These are phyloP conservation scores for Ethmia dodecea DNA, from an alignment of 2,888 invertebrate species.

Conservation along the genomic window DNA sequence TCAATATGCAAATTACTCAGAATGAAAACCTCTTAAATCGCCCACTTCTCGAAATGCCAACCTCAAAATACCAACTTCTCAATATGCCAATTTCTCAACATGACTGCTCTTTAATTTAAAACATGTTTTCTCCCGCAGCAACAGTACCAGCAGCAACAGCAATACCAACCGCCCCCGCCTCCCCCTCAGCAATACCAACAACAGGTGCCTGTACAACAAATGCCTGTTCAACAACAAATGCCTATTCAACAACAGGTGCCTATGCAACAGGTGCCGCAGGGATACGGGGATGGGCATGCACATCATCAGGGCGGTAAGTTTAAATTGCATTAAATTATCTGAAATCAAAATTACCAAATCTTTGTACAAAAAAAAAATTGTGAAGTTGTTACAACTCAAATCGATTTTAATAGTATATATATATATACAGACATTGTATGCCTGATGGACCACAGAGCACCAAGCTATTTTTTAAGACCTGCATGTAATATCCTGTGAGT, in stretches of 20 bases:
- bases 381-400: too few relatives aligned
- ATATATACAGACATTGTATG: too few relatives aligned
- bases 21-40: neutral
- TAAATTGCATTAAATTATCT: too few relatives aligned
- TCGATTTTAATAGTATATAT: too few relatives aligned
- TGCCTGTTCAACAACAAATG: slow-evolving; percentile 16
- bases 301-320: neutral
- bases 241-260: too few relatives aligned
- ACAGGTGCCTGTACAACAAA: slow-evolving; percentile 42
- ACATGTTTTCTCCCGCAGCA: slow-evolving; percentile 10
- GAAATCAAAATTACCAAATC: too few relatives aligned
- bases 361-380: too few relatives aligned
- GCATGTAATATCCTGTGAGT: too few relatives aligned
- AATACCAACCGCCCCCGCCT: slow-evolving; percentile 31
- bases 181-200: slow-evolving; percentile 28
- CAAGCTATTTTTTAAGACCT: too few relatives aligned
- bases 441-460: too few relatives aligned
- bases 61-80: neutral
- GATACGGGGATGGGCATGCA: slow-evolving; percentile 16
- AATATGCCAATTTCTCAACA: neutral
- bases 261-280: slow-evolving; percentile 25
- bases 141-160: slow-evolving; percentile 28
- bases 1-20: too few relatives aligned
- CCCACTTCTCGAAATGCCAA: neutral
- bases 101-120: neutral